Evolutionary conservation across 92 coral and sea anemone species (phyloP).

Genomic region (Zoanthus gigantus): DNA sequence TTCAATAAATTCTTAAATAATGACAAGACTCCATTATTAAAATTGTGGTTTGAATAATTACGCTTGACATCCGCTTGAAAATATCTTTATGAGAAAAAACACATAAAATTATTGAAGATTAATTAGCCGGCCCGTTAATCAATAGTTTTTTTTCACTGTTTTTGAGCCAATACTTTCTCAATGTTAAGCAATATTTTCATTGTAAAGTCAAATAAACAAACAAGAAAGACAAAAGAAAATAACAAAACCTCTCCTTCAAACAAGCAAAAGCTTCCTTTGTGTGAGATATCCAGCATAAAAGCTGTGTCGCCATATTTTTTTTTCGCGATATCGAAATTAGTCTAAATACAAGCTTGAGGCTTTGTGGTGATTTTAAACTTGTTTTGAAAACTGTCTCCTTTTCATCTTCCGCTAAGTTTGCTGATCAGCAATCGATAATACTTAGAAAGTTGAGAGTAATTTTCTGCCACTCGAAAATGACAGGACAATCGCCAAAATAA

Average conservation of each 20-base stretch:
- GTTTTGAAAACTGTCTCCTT: slow-evolving; percentile 67
- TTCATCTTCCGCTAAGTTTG: slow-evolving; percentile 92
- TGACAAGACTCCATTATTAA: slow-evolving; percentile 71
- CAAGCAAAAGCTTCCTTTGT: slow-evolving; percentile 38
- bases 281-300: slow-evolving; percentile 36
- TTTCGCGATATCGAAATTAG: slow-evolving; percentile 52
- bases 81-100: slow-evolving; percentile 74
- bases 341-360: slow-evolving; percentile 39
- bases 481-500: slow-evolving; percentile 77
- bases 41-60: slow-evolving; percentile 73
- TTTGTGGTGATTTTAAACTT: slow-evolving; percentile 49
- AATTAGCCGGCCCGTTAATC: slow-evolving; percentile 88
- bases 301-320: slow-evolving; percentile 31
- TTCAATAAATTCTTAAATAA: slow-evolving; percentile 83
- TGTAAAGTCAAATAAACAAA: slow-evolving; percentile 72
- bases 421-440: slow-evolving; percentile 89
- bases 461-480: slow-evolving; percentile 79
- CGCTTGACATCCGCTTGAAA: slow-evolving; percentile 82
- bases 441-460: slow-evolving; percentile 83
- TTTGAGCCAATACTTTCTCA: slow-evolving; percentile 65
- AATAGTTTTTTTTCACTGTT: slow-evolving; percentile 68
- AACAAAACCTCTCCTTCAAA: slow-evolving; percentile 31
- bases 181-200: slow-evolving; percentile 88
- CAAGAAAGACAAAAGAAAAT: slow-evolving; percentile 21
- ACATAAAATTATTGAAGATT: slow-evolving; percentile 68